Conservation (phyloP, 1,140 invertebrate species). For the Euwallacea fornicatus region DNA sequence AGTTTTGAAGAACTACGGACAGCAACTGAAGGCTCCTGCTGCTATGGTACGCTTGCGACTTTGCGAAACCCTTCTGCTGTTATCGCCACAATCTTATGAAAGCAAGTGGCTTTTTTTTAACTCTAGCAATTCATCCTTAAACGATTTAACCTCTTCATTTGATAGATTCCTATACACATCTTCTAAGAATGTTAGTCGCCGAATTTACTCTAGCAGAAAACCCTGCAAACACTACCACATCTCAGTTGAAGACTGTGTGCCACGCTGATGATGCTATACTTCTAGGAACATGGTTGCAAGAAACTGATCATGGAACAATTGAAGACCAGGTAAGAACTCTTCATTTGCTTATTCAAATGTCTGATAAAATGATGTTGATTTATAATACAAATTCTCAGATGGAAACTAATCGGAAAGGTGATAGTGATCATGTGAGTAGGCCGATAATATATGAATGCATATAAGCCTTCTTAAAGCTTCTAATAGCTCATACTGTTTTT, state of each 20-base stretch:
- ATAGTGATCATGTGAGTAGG: conserved; percentile 73
- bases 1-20: conserved; percentile 90
- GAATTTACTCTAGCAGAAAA: conserved; percentile 97
- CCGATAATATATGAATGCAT: not conserved
- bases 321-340: conserved; percentile 86
- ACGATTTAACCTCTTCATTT: conserved; percentile 11
- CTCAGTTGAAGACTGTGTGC: conserved; percentile 81
- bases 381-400: conserved; percentile 58
- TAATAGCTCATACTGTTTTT: not conserved
- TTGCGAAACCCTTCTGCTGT: conserved; percentile 84
- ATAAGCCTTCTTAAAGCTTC: not conserved
- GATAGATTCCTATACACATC: conserved; percentile 76
- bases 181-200: conserved; percentile 91
- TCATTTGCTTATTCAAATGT: not conserved
- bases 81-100: conserved; percentile 84
- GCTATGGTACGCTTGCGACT: conserved; percentile 89
- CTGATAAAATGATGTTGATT: too few species aligned
- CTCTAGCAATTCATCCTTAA: not conserved
- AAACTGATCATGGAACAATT: conserved; percentile 94
- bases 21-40: conserved; percentile 89
- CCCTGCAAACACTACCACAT: conserved; percentile 91
- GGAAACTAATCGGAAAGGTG: conserved; percentile 72
- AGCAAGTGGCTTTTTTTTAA: conserved; percentile 56
- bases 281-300: conserved; percentile 84
- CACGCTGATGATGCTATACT: conserved; percentile 90